Percentiles rank a stretch among this genome's conserved stretches.
These are phyloP conservation scores for Alectura lathami DNA, from an alignment of 2,113 vertebrate genomes.

Conservation along the genomic window DNA sequence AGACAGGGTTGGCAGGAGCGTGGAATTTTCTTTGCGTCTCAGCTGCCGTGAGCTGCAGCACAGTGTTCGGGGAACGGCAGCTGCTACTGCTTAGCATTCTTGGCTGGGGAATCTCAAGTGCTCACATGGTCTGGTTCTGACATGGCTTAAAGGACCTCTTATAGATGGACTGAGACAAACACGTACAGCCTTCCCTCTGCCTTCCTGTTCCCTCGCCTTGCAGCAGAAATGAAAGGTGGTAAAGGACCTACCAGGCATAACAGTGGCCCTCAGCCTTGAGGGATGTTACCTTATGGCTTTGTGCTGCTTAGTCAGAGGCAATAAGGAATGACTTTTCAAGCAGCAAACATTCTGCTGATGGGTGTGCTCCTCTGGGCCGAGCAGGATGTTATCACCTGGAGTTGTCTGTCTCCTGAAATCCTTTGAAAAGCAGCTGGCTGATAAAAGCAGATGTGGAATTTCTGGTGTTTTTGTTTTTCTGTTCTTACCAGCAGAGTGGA, in stretches of 20 bases:
- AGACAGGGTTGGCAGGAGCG: background rate
- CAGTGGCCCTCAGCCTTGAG: fast-evolving
- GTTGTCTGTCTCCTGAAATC: background rate
- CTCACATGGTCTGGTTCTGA: background rate
- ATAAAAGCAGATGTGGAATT: background rate
- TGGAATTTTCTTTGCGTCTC: background rate
- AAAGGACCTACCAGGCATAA: background rate
- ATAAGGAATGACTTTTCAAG: background rate
- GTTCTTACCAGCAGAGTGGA: background rate
- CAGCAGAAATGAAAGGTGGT: background rate
- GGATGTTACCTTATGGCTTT: background rate
- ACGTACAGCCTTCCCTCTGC: fast-evolving
- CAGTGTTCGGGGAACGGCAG: background rate
- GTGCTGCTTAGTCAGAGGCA: background rate
- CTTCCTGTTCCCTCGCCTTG: fast-evolving
- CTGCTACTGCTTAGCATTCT: background rate
- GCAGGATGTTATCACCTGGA: background rate
- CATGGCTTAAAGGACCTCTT: background rate
- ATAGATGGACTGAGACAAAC: background rate
- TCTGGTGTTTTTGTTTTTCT: background rate
- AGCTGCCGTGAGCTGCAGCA: background rate
- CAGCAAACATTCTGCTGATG: fast-evolving
- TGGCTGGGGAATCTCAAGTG: background rate
- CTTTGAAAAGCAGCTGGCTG: background rate
- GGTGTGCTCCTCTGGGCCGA: background rate